phyloP scores from a whole-genome alignment of 2,888 invertebrate genomes.

The Tolmerus cingulatus region DNA sequence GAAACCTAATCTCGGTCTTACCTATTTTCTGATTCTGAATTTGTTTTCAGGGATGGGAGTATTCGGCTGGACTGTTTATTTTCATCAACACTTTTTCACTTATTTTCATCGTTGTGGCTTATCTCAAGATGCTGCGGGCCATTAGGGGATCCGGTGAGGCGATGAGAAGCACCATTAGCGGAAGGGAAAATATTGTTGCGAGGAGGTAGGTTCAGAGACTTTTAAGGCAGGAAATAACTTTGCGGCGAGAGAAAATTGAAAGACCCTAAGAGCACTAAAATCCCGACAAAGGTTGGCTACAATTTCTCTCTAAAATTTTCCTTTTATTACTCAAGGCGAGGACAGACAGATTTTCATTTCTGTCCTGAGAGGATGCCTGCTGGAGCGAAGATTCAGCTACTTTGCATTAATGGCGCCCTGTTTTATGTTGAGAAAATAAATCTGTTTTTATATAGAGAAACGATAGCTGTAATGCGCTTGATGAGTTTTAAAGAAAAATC shows the following conservation, averaged over 20 bases:
- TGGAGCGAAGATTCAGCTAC: not conserved
- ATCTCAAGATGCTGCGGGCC: slow-evolving; percentile 67
- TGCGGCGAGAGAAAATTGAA: not conserved
- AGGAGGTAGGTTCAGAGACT: slow-evolving; percentile 59
- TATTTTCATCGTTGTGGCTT: slow-evolving; percentile 68
- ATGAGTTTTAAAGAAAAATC: not conserved
- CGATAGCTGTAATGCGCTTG: not conserved
- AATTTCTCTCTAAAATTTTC: not conserved
- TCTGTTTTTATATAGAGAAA: not conserved
- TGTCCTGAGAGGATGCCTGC: not conserved
- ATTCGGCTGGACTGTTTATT: slow-evolving; percentile 68
- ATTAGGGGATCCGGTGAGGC: slow-evolving; percentile 68
- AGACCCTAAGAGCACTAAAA: not conserved
- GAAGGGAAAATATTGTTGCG: slow-evolving; percentile 68
- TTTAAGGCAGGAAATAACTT: not conserved
- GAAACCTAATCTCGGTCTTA: not conserved
- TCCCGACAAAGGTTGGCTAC: not conserved
- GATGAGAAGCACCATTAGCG: slow-evolving; percentile 68
- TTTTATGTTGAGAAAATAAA: not conserved
- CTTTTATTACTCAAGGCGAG: not conserved
- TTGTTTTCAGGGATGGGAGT: slow-evolving; percentile 66
- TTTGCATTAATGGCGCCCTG: not conserved
- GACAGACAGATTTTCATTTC: not conserved
- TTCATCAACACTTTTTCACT: slow-evolving; percentile 67
- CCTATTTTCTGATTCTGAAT: not conserved